These are phyloP conservation scores for Heliconius ethilla DNA, from an alignment of 2,888 invertebrate genomes.

Conservation along the genomic window DNA sequence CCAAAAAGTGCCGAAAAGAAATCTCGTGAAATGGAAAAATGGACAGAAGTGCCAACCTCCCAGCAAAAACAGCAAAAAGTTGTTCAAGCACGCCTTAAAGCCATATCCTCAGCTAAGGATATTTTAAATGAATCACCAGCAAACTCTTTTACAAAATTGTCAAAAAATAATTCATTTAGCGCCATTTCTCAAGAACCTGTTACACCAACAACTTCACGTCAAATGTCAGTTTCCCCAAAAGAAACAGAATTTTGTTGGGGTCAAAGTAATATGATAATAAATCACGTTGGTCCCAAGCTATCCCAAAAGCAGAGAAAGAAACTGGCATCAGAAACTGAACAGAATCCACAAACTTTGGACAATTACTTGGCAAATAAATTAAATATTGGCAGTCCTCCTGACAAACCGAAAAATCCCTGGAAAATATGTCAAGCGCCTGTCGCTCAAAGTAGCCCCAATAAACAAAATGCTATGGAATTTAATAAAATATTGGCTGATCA, in stretches of 20 bases:
- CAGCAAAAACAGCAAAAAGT: slow-evolving; percentile 76
- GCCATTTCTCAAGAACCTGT: slow-evolving; percentile 51
- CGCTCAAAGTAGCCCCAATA: slow-evolving; percentile 70
- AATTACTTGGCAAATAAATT: slow-evolving; percentile 59
- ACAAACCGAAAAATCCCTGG: slow-evolving; percentile 79
- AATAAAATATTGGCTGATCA: slow-evolving; percentile 87
- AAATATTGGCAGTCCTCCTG: slow-evolving; percentile 62
- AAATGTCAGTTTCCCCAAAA: slow-evolving; percentile 67
- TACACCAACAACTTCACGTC: slow-evolving; percentile 55
- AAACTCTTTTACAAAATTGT: slow-evolving; percentile 69
- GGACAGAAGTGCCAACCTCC: slow-evolving; percentile 74
- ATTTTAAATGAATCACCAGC: slow-evolving; percentile 64
- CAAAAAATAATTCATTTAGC: slow-evolving; percentile 62
- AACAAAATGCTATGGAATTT: slow-evolving; percentile 63
- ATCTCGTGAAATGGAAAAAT: slow-evolving; percentile 64
- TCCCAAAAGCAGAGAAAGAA: slow-evolving; percentile 86
- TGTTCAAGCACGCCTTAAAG: slow-evolving; percentile 76
- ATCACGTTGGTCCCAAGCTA: slow-evolving; percentile 78
- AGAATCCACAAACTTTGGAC: slow-evolving; percentile 58
- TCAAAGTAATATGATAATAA: slow-evolving; percentile 68
- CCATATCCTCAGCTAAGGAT: slow-evolving; percentile 68
- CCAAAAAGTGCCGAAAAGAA: slow-evolving; percentile 61
- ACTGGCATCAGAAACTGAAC: slow-evolving; percentile 72
- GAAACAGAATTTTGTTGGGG: slow-evolving; percentile 58
- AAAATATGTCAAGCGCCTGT: slow-evolving; percentile 63